phyloP scores from a whole-genome alignment of 2,888 invertebrate species.

The Tipula helvola region DNA sequence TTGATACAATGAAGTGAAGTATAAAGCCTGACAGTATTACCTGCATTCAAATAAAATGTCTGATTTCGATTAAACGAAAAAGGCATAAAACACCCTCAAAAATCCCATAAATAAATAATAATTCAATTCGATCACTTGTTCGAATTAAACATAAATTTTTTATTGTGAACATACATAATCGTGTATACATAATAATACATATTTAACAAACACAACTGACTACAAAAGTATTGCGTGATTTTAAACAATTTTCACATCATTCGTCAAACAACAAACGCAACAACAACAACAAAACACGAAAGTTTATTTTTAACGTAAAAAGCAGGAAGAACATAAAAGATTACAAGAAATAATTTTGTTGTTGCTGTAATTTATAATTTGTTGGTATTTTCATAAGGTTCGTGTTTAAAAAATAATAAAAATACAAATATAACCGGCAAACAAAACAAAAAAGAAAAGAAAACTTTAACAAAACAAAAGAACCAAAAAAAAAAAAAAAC shows the following conservation, averaged over 20 bases:
- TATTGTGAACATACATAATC: background rate
- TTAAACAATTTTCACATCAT: slow-evolving; percentile 10
- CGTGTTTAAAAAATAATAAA: background rate
- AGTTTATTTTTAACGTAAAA: background rate
- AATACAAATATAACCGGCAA: background rate
- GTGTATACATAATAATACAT: no score
- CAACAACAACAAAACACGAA: background rate
- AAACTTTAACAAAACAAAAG: background rate
- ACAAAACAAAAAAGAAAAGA: slow-evolving; percentile 9
- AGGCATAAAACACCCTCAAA: background rate
- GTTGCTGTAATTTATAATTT: background rate
- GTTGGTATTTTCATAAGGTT: slow-evolving; percentile 4
- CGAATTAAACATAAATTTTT: background rate
- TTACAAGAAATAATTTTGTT: background rate
- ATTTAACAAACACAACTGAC: background rate
- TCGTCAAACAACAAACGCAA: background rate
- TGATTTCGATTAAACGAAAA: no score
- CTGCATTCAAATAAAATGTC: no score
- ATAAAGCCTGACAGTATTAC: no score
- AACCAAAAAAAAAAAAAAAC: background rate
- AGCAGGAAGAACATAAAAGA: slow-evolving; percentile 5
- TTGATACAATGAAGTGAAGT: no score
- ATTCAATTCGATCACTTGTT: background rate
- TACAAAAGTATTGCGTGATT: slow-evolving; percentile 6
- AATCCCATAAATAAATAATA: background rate